These are phyloP conservation scores for Drosophila pseudotalamancana DNA, from an alignment of 2,888 invertebrate species.

Conservation along the genomic window DNA sequence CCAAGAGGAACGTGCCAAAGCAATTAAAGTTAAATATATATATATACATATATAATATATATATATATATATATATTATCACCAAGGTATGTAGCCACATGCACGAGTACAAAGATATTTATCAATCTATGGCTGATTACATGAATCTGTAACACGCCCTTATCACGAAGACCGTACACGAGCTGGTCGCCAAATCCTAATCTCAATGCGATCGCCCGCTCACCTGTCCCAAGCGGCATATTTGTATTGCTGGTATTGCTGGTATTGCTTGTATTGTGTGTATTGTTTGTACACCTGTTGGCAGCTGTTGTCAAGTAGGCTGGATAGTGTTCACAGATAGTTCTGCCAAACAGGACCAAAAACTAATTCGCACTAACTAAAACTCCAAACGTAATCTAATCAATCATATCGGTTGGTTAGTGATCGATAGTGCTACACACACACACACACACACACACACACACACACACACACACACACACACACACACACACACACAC, in stretches of 20 bases:
- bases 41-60: no score
- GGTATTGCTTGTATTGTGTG: no score
- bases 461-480: conserved; percentile 1
- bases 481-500: conserved; percentile 3
- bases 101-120: conserved; percentile 1
- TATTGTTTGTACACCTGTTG: no score
- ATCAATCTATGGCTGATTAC: conserved; percentile 15
- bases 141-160: conserved; percentile 31
- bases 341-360: conserved; percentile 6
- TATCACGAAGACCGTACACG: conserved; percentile 25
- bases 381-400: conserved; percentile 52
- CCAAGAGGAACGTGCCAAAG: conserved; percentile 38
- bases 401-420: conserved; percentile 41
- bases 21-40: conserved; percentile 13
- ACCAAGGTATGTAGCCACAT: neutral
- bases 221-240: conserved; percentile 31
- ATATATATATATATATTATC: neutral
- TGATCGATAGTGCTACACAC: conserved; percentile 29
- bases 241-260: no score
- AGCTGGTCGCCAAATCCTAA: conserved; percentile 8
- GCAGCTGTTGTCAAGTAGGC: conserved; percentile 8
- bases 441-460: neutral
- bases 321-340: neutral
- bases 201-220: conserved; percentile 17
- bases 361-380: neutral